These are phyloP conservation scores for Drosophila tristis DNA, from an alignment of 1,140 invertebrate genomes.

Conservation along the genomic window DNA sequence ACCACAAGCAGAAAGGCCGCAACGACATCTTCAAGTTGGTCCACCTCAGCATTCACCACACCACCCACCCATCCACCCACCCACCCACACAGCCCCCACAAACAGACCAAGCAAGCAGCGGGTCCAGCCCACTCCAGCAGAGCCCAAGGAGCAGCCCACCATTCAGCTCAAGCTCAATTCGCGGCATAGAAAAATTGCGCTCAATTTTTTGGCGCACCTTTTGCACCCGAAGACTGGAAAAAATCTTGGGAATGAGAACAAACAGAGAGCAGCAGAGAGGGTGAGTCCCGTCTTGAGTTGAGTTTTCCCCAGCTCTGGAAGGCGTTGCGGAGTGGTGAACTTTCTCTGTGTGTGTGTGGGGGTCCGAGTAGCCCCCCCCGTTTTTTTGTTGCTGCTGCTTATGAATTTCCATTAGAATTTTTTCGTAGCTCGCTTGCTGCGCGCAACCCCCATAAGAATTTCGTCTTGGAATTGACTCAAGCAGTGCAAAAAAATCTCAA, in stretches of 20 bases:
- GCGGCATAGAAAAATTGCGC: slow-evolving; percentile 64
- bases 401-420: not conserved
- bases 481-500: slow-evolving; percentile 53
- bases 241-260: slow-evolving; percentile 1
- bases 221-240: slow-evolving; percentile 23
- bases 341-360: slow-evolving; percentile 5
- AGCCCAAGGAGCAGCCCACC: slow-evolving; percentile 12
- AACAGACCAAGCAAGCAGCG: not conserved
- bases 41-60: slow-evolving; percentile 2
- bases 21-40: slow-evolving; percentile 77
- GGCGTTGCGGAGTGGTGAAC: slow-evolving; percentile 9
- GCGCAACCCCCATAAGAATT: slow-evolving; percentile 62
- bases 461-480: slow-evolving; percentile 67
- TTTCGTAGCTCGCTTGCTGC: not conserved
- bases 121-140: not conserved
- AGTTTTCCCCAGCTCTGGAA: slow-evolving; percentile 11
- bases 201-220: slow-evolving; percentile 73
- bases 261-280: not conserved
- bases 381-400: slow-evolving; percentile 2
- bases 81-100: not conserved
- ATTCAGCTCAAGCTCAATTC: not conserved
- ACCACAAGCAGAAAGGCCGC: slow-evolving; percentile 81
- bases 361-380: not conserved
- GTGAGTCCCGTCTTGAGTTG: slow-evolving; percentile 32
- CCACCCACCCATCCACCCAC: not conserved